Base-by-base conservation (phyloP, 2,113 vertebrate species). In the Heterotilapia buettikoferi region DNA sequence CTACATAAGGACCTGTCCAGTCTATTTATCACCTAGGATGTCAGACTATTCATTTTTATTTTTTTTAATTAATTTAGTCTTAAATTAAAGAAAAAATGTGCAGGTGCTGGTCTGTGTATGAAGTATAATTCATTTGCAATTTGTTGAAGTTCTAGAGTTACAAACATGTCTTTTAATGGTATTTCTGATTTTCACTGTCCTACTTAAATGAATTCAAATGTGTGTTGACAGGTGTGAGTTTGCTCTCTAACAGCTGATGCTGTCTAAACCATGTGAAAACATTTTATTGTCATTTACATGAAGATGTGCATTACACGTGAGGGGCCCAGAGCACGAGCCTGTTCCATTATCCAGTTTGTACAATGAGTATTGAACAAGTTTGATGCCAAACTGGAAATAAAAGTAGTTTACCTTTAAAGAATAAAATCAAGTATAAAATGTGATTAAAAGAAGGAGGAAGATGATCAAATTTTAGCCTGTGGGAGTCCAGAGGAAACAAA, bases 71-170 rank as follows among this genome's bases (percentile, higher is more conserved):
- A 18, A 61, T 61, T 61, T 66, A 5, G 0, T 66, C 33, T 66
- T 38, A 63, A 63, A 63, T 63, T 19, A 66, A 66, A 66, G 1
- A 2, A 66, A 33, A 61, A 19, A 33, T 36, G 31, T 36, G 6
- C 36, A 21, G 12, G 66, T 63, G 31, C 31, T 19, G 59, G 29
- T 71, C 36, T 43, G 36, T 71, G 12, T 71, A 16, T 43, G 12
- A 71, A 1, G 12, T 71, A 43, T 43, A 24, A 71, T 43, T 71
- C n/a, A 71, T 16, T 71, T 71, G 66, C 66, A 0, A 63, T 33
- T 71, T 43, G 66, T 0, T 24, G n/a, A 40, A 71, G 36, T 16
- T 43, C 0, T 71, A 71, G 1, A 68, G n/a, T 2, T 14, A 71
- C 12, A 43, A 71, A 43, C 13, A 43, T 0, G 12, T 43, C 0